Evolutionary conservation across 2,888 invertebrate genomes (phyloP), one percentile per base, ranked within the genome.

Genomic region (Hoplodrina ambigua): DNA sequence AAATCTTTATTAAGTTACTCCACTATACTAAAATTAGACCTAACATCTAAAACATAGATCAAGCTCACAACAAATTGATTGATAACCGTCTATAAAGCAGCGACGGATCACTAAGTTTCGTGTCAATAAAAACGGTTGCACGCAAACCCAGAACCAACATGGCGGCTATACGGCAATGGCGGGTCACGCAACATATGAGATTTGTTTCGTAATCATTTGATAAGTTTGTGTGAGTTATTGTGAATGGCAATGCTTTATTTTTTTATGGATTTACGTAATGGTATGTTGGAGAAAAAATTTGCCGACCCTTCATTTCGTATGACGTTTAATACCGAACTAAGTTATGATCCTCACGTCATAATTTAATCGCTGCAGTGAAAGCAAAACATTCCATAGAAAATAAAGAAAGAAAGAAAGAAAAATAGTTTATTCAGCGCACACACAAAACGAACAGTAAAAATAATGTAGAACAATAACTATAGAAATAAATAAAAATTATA

Each of bases 51-150:
- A 72, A 68, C 55, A 58, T 70, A 79, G 61, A 65, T 54, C 46
- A 66, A 68, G 61, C 69, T 78, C 79, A 72, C 68, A 82, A 72
- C 69, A 72, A 66, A 73, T 76, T 84, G 84, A 85, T 85, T 82
- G 85, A 85, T 85, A 69, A 73, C 75, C 60, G 62, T 65, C 75
- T 58, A 82, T 82, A 81, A 73, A 78, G 33, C 56, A 52, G 53
- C 64, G 59, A 69, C 61, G 58, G 71, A 69, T 69, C 49, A 63
- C 60, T 53, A 55, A 62, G 70, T 57, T 70, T 78, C 68, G 77
- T 82, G 74, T 79, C 81, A 73, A 83, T 84, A 84, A 85, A 83
- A 84, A 63, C 58, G 56, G 58, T 46, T 30, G 69, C 82, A 83
- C 82, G 81, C 84, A 64, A 77, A 25, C 17, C 33, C 25, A 25